Evolutionary conservation across 2,113 vertebrate genomes (phyloP).

Genomic region (Atherinomorus stipes): DNA sequence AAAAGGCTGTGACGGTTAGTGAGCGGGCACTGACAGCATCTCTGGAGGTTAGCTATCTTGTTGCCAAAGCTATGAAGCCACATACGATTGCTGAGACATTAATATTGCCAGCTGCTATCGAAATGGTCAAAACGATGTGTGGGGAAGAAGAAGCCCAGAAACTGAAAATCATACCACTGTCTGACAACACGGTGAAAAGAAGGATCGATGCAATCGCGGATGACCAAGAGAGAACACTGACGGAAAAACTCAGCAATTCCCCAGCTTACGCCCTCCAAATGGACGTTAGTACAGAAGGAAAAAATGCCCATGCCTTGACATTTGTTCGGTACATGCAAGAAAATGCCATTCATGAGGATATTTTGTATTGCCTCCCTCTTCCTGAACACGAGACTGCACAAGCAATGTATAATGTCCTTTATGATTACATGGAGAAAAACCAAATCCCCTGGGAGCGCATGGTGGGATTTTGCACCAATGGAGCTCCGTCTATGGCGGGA

Average conservation of each 20-base stretch:
- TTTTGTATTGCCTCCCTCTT: neutral
- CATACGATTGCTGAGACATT: too few relatives aligned
- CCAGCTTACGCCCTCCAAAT: neutral
- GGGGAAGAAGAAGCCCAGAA: neutral
- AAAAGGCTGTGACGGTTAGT: neutral
- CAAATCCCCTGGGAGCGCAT: too few relatives aligned
- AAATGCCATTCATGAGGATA: neutral
- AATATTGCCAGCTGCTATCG: too few relatives aligned
- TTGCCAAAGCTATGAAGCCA: too few relatives aligned
- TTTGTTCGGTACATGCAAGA: too few relatives aligned
- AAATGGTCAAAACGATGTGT: too few relatives aligned
- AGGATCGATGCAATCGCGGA: neutral
- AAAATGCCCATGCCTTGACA: too few relatives aligned
- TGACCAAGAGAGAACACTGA: neutral
- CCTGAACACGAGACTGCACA: neutral
- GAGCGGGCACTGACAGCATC: neutral
- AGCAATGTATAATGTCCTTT: neutral
- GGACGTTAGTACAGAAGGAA: too few relatives aligned
- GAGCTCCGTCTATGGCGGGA: too few relatives aligned
- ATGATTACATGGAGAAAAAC: too few relatives aligned
- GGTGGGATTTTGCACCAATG: too few relatives aligned
- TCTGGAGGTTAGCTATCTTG: neutral
- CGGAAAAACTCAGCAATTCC: neutral
- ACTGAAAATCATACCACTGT: neutral
- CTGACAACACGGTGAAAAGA: neutral